phyloP scores from a whole-genome alignment of 2,888 invertebrate genomes.

The Anthrax anthrax region DNA sequence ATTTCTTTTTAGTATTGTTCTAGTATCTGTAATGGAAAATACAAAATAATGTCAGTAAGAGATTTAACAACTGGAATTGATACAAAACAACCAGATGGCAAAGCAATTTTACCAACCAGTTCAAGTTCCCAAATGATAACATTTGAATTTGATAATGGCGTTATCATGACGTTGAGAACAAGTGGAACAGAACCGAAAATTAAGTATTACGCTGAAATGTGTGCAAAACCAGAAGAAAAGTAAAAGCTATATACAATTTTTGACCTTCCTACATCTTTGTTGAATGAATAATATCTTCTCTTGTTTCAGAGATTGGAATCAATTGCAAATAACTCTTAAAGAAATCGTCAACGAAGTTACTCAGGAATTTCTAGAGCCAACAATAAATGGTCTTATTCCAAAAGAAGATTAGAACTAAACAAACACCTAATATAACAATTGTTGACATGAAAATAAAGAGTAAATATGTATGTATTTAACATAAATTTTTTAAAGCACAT shows the following conservation, averaged over 20 bases:
- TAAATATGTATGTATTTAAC: no score
- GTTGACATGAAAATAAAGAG: no score
- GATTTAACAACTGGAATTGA: slow-evolving; percentile 79
- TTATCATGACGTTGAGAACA: slow-evolving; percentile 77
- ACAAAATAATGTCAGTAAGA: slow-evolving; percentile 51
- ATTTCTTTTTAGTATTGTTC: slow-evolving; percentile 52
- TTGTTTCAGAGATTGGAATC: slow-evolving; percentile 50
- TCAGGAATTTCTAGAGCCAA: slow-evolving; percentile 67
- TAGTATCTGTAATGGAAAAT: slow-evolving; percentile 47
- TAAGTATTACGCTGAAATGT: slow-evolving; percentile 93
- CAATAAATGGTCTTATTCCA: slow-evolving; percentile 44
- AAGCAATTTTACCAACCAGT: slow-evolving; percentile 53
- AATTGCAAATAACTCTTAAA: slow-evolving; percentile 44
- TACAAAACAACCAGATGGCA: slow-evolving; percentile 50
- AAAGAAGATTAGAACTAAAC: background rate
- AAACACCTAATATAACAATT: no score
- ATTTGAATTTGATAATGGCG: slow-evolving; percentile 75
- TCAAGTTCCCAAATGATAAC: slow-evolving; percentile 81
- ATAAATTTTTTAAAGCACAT: no score
- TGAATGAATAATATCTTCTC: no score
- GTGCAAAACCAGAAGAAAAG: slow-evolving; percentile 50
- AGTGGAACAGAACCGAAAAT: slow-evolving; percentile 99
- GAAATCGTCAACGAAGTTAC: slow-evolving; percentile 67
- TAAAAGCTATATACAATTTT: slow-evolving; percentile 25
- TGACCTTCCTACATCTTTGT: background rate